Evolutionary conservation across 2,797 vertebrate genomes (phyloP).

Genomic region (Chelidonichthys spinosus): DNA sequence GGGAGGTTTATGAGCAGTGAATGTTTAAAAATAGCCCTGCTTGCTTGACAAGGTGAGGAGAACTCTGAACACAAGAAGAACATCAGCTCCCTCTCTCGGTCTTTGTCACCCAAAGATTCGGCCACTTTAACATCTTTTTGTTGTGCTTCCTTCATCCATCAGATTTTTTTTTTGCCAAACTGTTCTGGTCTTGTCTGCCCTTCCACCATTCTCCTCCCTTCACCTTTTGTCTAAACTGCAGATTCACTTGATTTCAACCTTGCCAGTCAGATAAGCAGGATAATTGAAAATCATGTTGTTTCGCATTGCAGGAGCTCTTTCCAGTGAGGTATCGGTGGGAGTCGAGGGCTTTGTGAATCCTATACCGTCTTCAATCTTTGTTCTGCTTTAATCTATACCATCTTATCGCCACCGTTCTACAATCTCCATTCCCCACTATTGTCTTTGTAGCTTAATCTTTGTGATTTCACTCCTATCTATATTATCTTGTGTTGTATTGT

Average conservation of each 20-base stretch:
- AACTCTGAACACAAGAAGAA: slow-evolving; percentile 46
- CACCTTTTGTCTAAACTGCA: slow-evolving; percentile 8
- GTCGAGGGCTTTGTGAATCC: slow-evolving; percentile 22
- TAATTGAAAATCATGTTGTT: neutral
- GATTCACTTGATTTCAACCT: slow-evolving; percentile 2
- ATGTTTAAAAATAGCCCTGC: slow-evolving; percentile 70
- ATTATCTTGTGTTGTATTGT: neutral
- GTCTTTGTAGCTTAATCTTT: slow-evolving; percentile 24
- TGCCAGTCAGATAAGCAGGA: slow-evolving; percentile 3
- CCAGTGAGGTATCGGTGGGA: slow-evolving; percentile 4
- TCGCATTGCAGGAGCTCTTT: neutral
- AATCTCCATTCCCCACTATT: slow-evolving; percentile 20
- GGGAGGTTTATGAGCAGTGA: slow-evolving; percentile 62
- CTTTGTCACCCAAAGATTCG: neutral
- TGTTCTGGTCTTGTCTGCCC: neutral
- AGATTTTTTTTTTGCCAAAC: slow-evolving; percentile 1
- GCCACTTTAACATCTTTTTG: slow-evolving; percentile 12
- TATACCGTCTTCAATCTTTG: slow-evolving; percentile 4
- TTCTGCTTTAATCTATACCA: slow-evolving; percentile 32
- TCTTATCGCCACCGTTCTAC: slow-evolving; percentile 30
- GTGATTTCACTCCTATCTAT: slow-evolving; percentile 6
- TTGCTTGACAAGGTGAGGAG: slow-evolving; percentile 71
- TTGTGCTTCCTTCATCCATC: neutral
- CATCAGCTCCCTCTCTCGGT: slow-evolving; percentile 34
- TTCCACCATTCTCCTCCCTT: neutral